Conservation (phyloP, 2,797 vertebrate genomes). For the Mus spretus region DNA sequence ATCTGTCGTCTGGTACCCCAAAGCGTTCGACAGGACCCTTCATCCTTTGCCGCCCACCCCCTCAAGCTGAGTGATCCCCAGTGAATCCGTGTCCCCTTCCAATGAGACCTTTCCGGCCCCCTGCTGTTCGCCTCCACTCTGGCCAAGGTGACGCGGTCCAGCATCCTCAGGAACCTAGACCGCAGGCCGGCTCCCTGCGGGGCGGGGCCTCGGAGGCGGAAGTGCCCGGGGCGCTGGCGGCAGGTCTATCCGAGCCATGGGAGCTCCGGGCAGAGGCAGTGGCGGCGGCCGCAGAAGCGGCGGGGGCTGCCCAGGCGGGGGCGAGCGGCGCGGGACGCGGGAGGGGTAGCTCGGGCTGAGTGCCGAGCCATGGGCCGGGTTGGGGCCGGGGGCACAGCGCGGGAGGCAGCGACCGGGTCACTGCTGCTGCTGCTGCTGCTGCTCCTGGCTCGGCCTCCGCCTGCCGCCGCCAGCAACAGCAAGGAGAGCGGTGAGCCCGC, state of each 20-base stretch:
- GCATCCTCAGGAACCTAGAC: not conserved
- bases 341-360: constrained; percentile 75
- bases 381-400: constrained; percentile 65
- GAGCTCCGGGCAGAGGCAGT: constrained; percentile 31
- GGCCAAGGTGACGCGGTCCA: not conserved
- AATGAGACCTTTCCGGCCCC: no score
- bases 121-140: not conserved
- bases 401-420: constrained; percentile 21
- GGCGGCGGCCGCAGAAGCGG: constrained; percentile 61
- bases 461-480: constrained; percentile 41
- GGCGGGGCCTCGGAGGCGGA: constrained; percentile 81
- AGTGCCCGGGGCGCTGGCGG: constrained; percentile 78
- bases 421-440: constrained; percentile 68
- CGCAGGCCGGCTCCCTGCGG: not conserved
- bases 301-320: constrained; percentile 50
- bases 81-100: no score
- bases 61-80: not conserved
- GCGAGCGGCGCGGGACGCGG: constrained; percentile 53
- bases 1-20: no score
- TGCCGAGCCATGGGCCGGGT: constrained; percentile 81
- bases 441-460: constrained; percentile 70
- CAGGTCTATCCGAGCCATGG: constrained; percentile 70
- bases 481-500: constrained; percentile 59
- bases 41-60: not conserved
- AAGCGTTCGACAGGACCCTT: not conserved